Conservation (phyloP, 2,797 vertebrate species). For the Apogon talboti region DNA sequence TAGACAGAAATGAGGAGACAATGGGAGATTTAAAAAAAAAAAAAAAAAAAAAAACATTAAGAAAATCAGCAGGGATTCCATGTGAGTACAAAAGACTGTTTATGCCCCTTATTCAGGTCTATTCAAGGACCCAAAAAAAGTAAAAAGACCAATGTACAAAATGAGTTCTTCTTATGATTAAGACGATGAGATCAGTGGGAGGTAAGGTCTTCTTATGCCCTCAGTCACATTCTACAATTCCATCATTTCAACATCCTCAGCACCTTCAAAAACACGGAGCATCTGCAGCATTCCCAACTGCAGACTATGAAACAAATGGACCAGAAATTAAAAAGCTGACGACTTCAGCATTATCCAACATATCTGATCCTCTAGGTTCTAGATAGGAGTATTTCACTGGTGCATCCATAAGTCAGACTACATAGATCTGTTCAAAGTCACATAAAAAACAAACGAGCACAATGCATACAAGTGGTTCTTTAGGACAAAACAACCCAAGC, state of each 20-base stretch:
- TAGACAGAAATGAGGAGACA: background rate
- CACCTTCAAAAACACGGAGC: slow-evolving; percentile 26
- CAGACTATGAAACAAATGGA: background rate
- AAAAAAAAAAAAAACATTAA: background rate
- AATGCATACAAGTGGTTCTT: no score
- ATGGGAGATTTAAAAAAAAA: background rate
- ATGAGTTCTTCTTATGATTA: background rate
- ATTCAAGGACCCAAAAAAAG: background rate
- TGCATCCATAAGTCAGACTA: no score
- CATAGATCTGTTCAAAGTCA: no score
- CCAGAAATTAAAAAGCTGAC: background rate
- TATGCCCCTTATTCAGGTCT: background rate
- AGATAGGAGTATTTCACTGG: no score
- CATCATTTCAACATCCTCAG: slow-evolving; percentile 43
- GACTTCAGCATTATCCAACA: background rate
- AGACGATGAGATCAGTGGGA: background rate
- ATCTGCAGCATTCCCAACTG: slow-evolving; percentile 3
- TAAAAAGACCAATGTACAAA: background rate
- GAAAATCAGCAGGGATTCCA: background rate
- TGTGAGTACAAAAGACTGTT: background rate
- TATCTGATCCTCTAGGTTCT: no score
- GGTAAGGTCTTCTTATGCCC: background rate
- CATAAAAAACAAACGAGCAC: no score
- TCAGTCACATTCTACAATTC: slow-evolving; percentile 32
- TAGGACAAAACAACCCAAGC: no score